Evolutionary conservation across 2,888 invertebrate genomes (phyloP), one percentile per base, ranked within the genome.

Genomic region (Sussaba pulchella): DNA sequence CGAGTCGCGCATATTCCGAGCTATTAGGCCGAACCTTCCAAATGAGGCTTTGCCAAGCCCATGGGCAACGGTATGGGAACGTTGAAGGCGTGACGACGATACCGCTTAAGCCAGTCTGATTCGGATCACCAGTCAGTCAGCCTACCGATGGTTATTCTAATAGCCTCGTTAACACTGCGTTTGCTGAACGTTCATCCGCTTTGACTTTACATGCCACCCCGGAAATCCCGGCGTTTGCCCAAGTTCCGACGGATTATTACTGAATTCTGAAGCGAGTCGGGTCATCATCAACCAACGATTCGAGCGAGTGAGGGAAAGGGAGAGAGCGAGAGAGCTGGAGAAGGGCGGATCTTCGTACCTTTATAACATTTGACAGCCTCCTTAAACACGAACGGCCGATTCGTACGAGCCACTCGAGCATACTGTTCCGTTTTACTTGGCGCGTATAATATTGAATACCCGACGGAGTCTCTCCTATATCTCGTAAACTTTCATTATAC

Each of bases 301-400:
- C 39, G 21, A 43, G 12, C 39, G 31, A 71, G 14, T n/a, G n/a
- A n/a, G n/a, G n/a, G n/a, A n/a, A n/a, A n/a, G n/a, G n/a, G n/a
- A n/a, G n/a, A n/a, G n/a, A n/a, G n/a, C n/a, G n/a, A n/a, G n/a
- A n/a, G n/a, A n/a, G n/a, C n/a, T n/a, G 36, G 19, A 45, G 26
- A 36, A 5, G 39, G 54, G 52, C 31, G 54, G 50, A 73, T 36
- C 50, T 61, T 43, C 69, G 69, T 78, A 52, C 73, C 61, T 39
- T 73, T 45, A 69, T 52, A 74, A 78, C 63, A 74, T 78, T 74
- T 78, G 64, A 74, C 69, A 52, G 36, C 63, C 78, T 57, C 54
- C 69, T 64, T 64, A 8, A 47, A 54, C 39, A 36, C 63, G 36
- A 41, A 21, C 54, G 63, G 43, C 36, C 52, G 36, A 14, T 57